Evolutionary conservation across 2,797 vertebrate species (phyloP).

Genomic region (Tokudaia tokunoshimensis): DNA sequence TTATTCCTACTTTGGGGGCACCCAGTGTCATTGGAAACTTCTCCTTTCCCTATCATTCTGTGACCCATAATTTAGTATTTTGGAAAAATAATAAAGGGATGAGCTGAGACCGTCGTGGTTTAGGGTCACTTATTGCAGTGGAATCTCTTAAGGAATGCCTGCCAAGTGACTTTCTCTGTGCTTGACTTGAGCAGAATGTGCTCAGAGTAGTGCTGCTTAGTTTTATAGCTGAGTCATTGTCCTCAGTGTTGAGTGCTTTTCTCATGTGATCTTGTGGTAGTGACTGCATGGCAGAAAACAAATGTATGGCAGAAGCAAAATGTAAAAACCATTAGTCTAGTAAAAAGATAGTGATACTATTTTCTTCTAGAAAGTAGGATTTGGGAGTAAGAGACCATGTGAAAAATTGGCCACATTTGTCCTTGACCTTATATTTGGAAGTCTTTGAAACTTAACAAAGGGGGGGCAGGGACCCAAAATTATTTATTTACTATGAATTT

Average conservation of each 20-base stretch:
- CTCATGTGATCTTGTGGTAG: fast-evolving
- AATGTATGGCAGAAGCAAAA: neutral
- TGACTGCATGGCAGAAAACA: neutral
- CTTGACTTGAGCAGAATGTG: too few relatives aligned
- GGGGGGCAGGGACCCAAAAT: neutral
- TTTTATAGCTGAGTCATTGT: neutral
- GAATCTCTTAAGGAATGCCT: neutral
- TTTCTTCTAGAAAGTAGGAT: neutral
- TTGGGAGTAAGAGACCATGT: neutral
- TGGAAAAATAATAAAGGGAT: neutral
- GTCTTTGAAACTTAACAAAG: slow-evolving; percentile 62
- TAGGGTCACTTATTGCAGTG: neutral
- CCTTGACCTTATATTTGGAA: slow-evolving; percentile 55
- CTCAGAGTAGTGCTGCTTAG: neutral
- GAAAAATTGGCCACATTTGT: neutral
- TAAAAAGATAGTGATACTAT: neutral
- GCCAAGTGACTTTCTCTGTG: neutral
- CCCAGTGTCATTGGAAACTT: neutral
- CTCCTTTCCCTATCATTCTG: neutral
- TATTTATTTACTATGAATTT: slow-evolving; percentile 84
- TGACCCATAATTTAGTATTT: neutral
- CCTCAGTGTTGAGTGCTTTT: neutral
- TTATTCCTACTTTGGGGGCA: neutral
- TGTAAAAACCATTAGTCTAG: neutral
- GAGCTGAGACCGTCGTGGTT: neutral